Evolutionary conservation across 2,113 vertebrate genomes (phyloP).

Genomic region (Sarotherodon lohbergeri): DNA sequence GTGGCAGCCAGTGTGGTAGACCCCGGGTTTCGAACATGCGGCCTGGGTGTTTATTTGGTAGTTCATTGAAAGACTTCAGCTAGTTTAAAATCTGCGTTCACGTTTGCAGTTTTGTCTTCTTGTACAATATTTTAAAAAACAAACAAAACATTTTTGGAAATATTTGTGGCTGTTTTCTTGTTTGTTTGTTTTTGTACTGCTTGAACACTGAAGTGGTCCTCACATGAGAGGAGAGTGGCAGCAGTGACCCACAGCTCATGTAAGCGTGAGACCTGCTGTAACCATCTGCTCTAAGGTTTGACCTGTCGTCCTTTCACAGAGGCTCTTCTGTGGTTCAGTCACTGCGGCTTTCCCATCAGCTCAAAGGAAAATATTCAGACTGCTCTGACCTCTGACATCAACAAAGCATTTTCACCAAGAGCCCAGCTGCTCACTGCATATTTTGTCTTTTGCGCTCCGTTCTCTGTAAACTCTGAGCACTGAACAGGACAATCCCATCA

Average conservation of each 20-base stretch:
- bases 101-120: not conserved
- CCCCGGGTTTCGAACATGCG: fast-evolving
- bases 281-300: not conserved
- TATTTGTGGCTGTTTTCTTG: not conserved
- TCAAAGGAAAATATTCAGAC: not conserved
- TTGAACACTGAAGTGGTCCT: not conserved
- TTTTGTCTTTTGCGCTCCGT: not conserved
- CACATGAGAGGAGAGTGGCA: not conserved
- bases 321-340: not conserved
- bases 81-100: not conserved
- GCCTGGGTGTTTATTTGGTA: not conserved
- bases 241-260: not conserved
- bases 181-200: not conserved
- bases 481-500: too few species aligned
- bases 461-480: not conserved
- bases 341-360: not conserved
- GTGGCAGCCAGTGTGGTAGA: not conserved
- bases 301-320: not conserved
- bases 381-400: not conserved
- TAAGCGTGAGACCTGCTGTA: not conserved
- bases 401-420: too few species aligned
- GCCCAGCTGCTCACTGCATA: not conserved
- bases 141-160: not conserved
- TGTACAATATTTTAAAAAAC: not conserved
- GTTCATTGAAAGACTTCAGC: not conserved